Conservation (phyloP, 2,113 vertebrate species). For the Choloepus hoffmanni region DNA sequence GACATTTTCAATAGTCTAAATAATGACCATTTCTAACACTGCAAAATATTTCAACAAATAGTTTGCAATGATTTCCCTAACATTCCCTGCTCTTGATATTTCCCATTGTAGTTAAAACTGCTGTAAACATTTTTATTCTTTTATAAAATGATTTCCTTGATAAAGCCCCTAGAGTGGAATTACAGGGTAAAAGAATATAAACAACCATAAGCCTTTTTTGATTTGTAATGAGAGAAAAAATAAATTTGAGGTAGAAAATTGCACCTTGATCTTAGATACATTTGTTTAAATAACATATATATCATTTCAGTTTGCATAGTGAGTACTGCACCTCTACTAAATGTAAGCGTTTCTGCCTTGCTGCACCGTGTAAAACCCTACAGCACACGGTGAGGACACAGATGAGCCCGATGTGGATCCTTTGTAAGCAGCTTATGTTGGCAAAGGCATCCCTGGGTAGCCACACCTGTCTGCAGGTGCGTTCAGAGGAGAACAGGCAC, state of each 20-base stretch:
- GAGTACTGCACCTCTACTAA: too few species aligned
- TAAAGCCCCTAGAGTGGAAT: not conserved
- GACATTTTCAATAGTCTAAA: not conserved
- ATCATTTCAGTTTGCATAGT: not conserved
- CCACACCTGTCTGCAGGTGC: too few species aligned
- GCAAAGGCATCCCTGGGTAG: too few species aligned
- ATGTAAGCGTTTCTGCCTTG: not conserved
- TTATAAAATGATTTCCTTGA: not conserved
- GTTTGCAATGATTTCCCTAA: not conserved
- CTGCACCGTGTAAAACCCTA: too few species aligned
- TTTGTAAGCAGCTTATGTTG: not conserved
- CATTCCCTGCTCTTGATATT: not conserved
- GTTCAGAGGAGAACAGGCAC: too few species aligned
- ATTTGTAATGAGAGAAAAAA: not conserved
- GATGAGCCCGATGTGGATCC: too few species aligned
- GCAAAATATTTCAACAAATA: not conserved
- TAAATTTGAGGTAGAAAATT: not conserved
- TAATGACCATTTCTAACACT: not conserved
- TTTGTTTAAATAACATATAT: not conserved
- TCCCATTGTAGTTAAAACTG: not conserved
- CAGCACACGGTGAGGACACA: fast-evolving
- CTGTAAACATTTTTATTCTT: not conserved
- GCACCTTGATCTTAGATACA: not conserved
- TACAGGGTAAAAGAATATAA: too few species aligned
- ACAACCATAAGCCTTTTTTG: fast-evolving